phyloP scores from a whole-genome alignment of 2,888 invertebrate genomes.

The Phyllotreta cruciferae region DNA sequence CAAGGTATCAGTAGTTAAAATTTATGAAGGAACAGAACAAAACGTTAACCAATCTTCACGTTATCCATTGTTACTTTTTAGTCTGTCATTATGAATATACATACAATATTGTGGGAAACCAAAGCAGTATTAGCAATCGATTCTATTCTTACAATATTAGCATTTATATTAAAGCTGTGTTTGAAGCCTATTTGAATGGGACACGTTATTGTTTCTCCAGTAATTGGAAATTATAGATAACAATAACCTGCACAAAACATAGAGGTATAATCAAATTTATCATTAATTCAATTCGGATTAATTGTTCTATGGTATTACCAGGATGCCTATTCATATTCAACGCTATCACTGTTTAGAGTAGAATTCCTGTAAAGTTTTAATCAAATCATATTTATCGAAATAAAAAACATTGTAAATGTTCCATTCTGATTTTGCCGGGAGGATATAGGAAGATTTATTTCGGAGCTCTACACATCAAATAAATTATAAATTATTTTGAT shows the following conservation, averaged over 20 bases:
- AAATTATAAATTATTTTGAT: background rate
- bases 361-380: background rate
- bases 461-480: background rate
- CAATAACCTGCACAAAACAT: slow-evolving; percentile 37
- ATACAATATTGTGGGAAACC: slow-evolving; percentile 22
- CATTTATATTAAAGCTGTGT: slow-evolving; percentile 32
- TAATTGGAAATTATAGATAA: slow-evolving; percentile 39
- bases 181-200: slow-evolving; percentile 26
- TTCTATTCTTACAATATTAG: slow-evolving; percentile 36
- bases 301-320: slow-evolving; percentile 28
- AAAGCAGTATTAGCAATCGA: slow-evolving; percentile 28
- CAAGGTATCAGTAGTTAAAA: too few relatives aligned
- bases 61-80: slow-evolving; percentile 21
- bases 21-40: slow-evolving; percentile 12
- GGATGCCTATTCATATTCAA: slow-evolving; percentile 20
- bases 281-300: slow-evolving; percentile 28
- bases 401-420: too few relatives aligned
- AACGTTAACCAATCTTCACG: slow-evolving; percentile 21
- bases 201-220: slow-evolving; percentile 36
- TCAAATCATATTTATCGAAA: background rate
- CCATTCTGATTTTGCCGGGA: too few relatives aligned
- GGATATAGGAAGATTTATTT: too few relatives aligned
- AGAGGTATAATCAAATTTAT: slow-evolving; percentile 34
- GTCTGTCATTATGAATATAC: slow-evolving; percentile 23
- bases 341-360: background rate